phyloP scores from a whole-genome alignment of 2,888 invertebrate genomes.

The Tipula lateralis region DNA sequence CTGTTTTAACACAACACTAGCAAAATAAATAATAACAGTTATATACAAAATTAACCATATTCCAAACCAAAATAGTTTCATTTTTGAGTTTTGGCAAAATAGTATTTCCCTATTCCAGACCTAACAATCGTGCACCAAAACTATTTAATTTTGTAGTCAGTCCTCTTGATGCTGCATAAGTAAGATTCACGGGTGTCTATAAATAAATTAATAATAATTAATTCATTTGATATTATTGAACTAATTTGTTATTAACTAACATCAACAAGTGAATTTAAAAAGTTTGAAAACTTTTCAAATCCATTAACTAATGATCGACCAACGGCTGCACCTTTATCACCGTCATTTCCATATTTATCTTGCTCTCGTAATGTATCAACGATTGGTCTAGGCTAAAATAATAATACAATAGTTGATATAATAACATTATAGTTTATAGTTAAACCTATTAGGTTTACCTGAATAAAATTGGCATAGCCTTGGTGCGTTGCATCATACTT shows the following conservation, averaged over 20 bases:
- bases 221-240: not conserved
- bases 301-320: constrained; percentile 63
- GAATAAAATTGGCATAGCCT: not conserved
- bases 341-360: constrained; percentile 75
- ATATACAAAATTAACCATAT: not conserved
- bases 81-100: not conserved
- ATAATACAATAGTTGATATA: not conserved
- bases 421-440: not conserved
- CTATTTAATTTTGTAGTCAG: constrained; percentile 6
- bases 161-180: not conserved
- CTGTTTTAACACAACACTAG: not conserved
- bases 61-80: not conserved
- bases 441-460: constrained; percentile 20
- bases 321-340: constrained; percentile 59
- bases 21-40: not conserved
- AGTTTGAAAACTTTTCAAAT: constrained; percentile 62
- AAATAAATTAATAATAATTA: not conserved
- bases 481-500: not conserved
- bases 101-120: constrained; percentile 28
- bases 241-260: constrained; percentile 48
- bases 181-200: not conserved
- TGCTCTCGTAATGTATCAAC: constrained; percentile 70
- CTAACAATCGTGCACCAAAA: not conserved
- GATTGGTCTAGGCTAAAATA: constrained; percentile 59
- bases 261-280: constrained; percentile 58